Evolutionary conservation across 2,888 invertebrate genomes (phyloP).

Genomic region (Coenonympha glycerion): DNA sequence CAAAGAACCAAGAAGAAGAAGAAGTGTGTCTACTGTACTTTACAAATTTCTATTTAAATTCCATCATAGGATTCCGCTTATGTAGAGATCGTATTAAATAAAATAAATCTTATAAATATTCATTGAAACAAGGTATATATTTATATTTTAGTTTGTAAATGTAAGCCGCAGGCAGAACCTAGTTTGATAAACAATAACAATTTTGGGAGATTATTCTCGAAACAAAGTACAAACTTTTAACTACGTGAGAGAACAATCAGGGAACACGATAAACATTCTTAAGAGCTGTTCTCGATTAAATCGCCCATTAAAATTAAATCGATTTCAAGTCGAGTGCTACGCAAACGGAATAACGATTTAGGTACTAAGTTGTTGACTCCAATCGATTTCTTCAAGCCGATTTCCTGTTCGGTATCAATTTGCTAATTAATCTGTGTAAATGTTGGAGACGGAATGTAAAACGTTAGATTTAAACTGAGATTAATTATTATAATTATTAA

Average conservation of each 20-base stretch:
- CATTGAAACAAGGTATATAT: too few relatives aligned
- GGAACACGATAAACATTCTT: constrained; percentile 8
- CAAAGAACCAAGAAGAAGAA: too few relatives aligned
- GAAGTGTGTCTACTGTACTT: too few relatives aligned
- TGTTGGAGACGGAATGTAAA: constrained; percentile 12
- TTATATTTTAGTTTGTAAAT: too few relatives aligned
- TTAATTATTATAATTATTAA: too few relatives aligned
- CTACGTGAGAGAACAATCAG: neutral
- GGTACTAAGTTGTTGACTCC: constrained; percentile 14
- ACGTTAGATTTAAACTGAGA: constrained; percentile 2
- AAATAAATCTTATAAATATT: too few relatives aligned
- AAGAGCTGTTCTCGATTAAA: constrained; percentile 12
- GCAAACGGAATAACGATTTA: constrained; percentile 21
- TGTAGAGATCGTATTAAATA: too few relatives aligned
- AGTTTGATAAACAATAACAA: too few relatives aligned
- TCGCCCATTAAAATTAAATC: constrained; percentile 19
- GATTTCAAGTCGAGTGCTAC: constrained; percentile 19
- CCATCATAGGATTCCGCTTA: too few relatives aligned
- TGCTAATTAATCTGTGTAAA: constrained; percentile 4
- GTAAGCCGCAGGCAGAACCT: too few relatives aligned
- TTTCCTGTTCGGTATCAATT: constrained; percentile 6
- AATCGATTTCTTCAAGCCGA: constrained; percentile 11
- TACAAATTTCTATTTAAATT: too few relatives aligned
- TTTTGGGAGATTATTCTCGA: too few relatives aligned
- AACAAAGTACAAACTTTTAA: neutral